A percentile compares a stretch with the other conserved stretches of the same genome.
These are phyloP conservation scores for Tenebrosternarchus preto DNA, from an alignment of 2,113 vertebrate species.

Conservation along the genomic window DNA sequence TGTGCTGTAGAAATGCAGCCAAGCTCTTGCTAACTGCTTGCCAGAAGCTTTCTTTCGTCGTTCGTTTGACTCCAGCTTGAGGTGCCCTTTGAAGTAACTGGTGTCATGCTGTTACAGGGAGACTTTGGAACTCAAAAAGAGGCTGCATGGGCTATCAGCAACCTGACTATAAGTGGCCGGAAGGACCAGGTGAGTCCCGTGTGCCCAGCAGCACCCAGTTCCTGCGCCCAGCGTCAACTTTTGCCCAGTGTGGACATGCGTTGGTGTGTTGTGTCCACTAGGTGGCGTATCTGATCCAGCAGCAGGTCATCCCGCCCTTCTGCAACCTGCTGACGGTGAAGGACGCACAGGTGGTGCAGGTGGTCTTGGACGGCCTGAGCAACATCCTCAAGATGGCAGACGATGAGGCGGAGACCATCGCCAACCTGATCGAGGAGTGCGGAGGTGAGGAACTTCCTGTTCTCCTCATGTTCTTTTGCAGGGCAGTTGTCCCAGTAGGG, in stretches of 20 bases:
- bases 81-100: background rate
- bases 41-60: too few relatives aligned
- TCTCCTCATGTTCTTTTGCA: too few relatives aligned
- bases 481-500: too few relatives aligned
- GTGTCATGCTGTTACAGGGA: conserved; percentile 73
- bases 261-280: conserved; percentile 52
- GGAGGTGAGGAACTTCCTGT: conserved; percentile 85
- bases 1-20: too few relatives aligned
- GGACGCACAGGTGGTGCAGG: conserved; percentile 97
- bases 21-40: too few relatives aligned
- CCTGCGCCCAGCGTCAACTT: too few relatives aligned
- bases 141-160: conserved; percentile 99
- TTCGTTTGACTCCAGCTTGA: background rate
- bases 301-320: conserved; percentile 98
- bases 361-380: conserved; percentile 97
- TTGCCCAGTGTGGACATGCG: too few relatives aligned
- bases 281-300: conserved; percentile 97
- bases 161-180: conserved; percentile 96
- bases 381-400: conserved; percentile 99
- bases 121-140: conserved; percentile 99
- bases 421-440: conserved; percentile 98
- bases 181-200: conserved; percentile 89
- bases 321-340: conserved; percentile 98
- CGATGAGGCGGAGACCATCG: conserved; percentile 95
- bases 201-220: too few relatives aligned